phyloP scores from a whole-genome alignment of 2,888 invertebrate genomes.

The Lamellibrachia satsuma region DNA sequence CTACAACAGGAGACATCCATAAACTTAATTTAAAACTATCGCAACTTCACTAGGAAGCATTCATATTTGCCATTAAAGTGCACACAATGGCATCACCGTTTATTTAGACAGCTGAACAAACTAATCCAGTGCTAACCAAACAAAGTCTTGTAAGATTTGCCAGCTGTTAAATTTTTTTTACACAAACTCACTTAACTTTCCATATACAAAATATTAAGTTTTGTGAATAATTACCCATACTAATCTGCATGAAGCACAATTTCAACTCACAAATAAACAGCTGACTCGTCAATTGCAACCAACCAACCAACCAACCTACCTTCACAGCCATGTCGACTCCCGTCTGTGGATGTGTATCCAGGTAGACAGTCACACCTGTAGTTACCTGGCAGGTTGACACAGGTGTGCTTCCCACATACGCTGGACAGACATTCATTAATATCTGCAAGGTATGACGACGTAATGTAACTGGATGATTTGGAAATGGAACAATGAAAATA shows the following conservation, averaged over 20 bases:
- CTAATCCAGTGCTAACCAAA: not conserved
- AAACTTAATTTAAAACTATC: not conserved
- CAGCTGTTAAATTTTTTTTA: too few relatives aligned
- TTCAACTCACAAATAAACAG: not conserved
- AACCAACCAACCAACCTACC: not conserved
- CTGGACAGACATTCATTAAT: not conserved
- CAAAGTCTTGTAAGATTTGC: not conserved
- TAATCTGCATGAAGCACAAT: not conserved
- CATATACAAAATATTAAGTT: not conserved
- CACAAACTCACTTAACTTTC: not conserved
- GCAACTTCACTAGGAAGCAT: not conserved
- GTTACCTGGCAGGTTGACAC: constrained; percentile 12
- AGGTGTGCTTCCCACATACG: not conserved
- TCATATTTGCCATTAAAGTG: not conserved
- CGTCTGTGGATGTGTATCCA: not conserved
- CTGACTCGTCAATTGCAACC: not conserved
- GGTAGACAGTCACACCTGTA: not conserved
- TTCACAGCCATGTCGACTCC: not conserved
- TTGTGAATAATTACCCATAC: not conserved
- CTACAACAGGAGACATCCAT: not conserved
- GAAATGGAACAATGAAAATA: not conserved
- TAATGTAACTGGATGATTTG: not conserved
- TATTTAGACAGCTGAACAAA: not conserved
- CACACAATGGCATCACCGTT: not conserved
- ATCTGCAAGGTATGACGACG: not conserved